Base-by-base conservation (phyloP, 2,797 vertebrate genomes). In the Bucorvus abyssinicus region DNA sequence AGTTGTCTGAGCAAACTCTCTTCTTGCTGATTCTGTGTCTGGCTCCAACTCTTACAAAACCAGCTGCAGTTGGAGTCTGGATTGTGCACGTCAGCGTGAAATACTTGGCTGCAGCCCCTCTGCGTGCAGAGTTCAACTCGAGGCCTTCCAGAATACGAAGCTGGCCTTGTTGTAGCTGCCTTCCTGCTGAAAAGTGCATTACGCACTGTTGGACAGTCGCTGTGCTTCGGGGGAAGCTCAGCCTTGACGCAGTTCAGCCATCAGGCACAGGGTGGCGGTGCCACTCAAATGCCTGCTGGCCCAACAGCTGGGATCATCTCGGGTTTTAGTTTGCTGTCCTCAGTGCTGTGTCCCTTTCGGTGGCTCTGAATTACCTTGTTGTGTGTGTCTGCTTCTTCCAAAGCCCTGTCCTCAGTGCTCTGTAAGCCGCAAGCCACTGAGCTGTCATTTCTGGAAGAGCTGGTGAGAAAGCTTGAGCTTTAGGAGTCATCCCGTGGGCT, bases 351-450 rank as follows among this genome's bases (percentile, higher is more conserved):
- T 21, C 69, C 11, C 26, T 53, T 36, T 36, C 11, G 13, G 32
- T 69, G 59, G 14, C 56, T 87, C 65, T 36, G 30, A 40, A 10
- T 77, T 19, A 17, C 8, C 6, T 55, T n/a, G 0, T 7, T 59
- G 29, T 13, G 8, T 17, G 17, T 36, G 24, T 42, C 42, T 13
- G 8, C 38, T 64, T 17, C 50, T 50, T 63, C 40, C 36, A 5
- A 9, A 52, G 34, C 10, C 27, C 9, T 14, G 18, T 45, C 5
- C 23, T 12, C 6, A 34, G 9, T 32, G 40, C 45, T 59, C 40
- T 0, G 0, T 24, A 22, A 74, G 61, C 34, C 68, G 4, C 29
- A 4, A 55, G 11, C 13, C 16, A 3, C 30, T 0, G 4, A 55
- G 63, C 17, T 29, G 19, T 21, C 1, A 0, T 40, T 55, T 70